Base-by-base conservation (phyloP, 2,888 invertebrate species). In the Cryptocheilus praepositus region DNA sequence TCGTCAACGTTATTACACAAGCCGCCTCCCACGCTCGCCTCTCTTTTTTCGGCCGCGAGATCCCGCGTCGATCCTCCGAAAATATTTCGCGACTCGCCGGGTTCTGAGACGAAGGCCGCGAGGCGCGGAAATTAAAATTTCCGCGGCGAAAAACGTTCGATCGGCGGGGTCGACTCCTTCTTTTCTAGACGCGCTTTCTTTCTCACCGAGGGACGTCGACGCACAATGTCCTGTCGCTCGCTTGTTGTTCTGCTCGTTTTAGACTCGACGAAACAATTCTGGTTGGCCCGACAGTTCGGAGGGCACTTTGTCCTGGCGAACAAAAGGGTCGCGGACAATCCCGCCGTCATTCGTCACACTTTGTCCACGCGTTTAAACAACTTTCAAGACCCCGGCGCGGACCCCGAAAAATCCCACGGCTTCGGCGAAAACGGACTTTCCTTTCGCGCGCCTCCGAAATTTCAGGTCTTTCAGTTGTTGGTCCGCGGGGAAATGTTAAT, bases 1-100 rank as follows among this genome's bases (percentile, higher is more conserved):
- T 53, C 16, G 61, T 72, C 65, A 69, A 76, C 68, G 64, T 73
- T 55, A 76, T 76, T 76, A 71, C 63, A 68, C 76, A 76, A 76
- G 51, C 70, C 53, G 16, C 63, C 70, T 64, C 75, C 75, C 65
- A 76, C 75, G 67, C 72, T 21, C 15, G 22, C n/a, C 53, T 53
- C 45, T 16, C 45, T 43, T 36, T 59, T 57, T 53, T 61, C 53
- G 64, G 60, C 64, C 13, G 49, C 53, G 63, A 44, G 61, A 70
- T 62, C 61, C 36, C 36, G 11, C 36, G 36, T 36, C 36, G 36
- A 36, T 36, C 36, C 8, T 36, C 11, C 36, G 36, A 36, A 36
- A 36, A 36, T 36, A 36, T 7, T 36, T 11, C 8, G 3, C 36
- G 36, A 11, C 36, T 36, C 13, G 4, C 3, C 36, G 8, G 36